These are phyloP conservation scores for Heptranchias perlo DNA, from an alignment of 2,113 vertebrate genomes.

Conservation along the genomic window DNA sequence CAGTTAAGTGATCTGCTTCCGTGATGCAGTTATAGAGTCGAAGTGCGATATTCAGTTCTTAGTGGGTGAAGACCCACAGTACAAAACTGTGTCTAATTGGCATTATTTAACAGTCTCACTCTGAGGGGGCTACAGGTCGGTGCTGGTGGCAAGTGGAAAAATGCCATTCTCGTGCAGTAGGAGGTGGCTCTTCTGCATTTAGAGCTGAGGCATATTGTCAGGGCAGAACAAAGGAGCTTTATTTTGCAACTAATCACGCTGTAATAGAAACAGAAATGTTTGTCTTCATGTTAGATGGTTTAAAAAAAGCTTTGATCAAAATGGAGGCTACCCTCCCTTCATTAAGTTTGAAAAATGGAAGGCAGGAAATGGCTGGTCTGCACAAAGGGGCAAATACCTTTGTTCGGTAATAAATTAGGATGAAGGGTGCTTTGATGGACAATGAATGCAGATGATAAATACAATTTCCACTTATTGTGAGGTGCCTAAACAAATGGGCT, in stretches of 20 bases:
- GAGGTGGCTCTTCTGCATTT: neutral
- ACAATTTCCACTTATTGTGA: neutral
- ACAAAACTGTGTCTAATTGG: neutral
- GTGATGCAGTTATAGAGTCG: neutral
- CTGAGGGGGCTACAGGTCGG: neutral
- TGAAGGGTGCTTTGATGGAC: neutral
- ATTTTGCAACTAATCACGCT: neutral
- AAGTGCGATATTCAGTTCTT: neutral
- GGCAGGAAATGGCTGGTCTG: neutral
- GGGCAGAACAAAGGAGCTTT: neutral
- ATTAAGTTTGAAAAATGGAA: neutral
- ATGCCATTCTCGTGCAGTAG: too few species aligned
- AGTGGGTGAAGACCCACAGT: neutral
- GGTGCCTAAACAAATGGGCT: neutral
- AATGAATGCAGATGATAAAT: neutral
- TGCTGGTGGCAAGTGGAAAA: neutral
- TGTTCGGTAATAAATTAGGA: slow-evolving; percentile 1
- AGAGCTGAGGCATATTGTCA: neutral
- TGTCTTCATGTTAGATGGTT: neutral
- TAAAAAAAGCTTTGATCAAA: neutral
- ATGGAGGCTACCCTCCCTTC: neutral
- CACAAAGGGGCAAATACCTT: neutral
- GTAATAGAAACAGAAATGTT: neutral
- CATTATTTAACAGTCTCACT: neutral
- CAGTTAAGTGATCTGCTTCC: neutral